Evolutionary conservation across 2,797 vertebrate species (phyloP).

Genomic region (Peromyscus aztecus): DNA sequence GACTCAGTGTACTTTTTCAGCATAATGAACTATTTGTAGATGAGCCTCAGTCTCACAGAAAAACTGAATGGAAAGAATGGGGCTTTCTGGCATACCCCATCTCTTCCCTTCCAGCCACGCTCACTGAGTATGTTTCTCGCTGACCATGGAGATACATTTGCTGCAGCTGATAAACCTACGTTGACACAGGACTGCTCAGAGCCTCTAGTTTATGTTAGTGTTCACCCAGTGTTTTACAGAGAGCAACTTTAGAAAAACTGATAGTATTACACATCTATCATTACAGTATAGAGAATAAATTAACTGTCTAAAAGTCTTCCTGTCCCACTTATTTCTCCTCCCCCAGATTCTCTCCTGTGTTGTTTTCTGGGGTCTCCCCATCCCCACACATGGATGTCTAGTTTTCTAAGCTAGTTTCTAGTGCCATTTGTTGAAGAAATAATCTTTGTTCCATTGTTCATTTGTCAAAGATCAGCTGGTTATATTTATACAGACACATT

Average conservation of each 20-base stretch:
- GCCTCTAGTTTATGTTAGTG: background rate
- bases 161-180: background rate
- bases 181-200: background rate
- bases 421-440: background rate
- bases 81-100: background rate
- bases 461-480: background rate
- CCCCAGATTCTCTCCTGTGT: background rate
- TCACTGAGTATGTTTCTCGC: background rate
- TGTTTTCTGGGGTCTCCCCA: background rate
- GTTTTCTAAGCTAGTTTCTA: background rate
- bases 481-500: background rate
- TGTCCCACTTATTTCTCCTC: background rate
- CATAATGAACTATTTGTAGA: background rate
- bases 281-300: background rate
- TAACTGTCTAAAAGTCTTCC: background rate
- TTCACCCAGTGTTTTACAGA: background rate
- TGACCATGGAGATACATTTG: background rate
- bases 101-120: too few species aligned
- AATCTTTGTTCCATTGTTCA: background rate
- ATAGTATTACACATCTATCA: background rate
- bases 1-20: background rate
- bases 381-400: background rate
- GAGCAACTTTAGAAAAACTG: background rate
- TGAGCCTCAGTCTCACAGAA: background rate
- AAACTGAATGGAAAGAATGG: background rate